Base-by-base conservation (phyloP, 2,113 vertebrate genomes). In the Fregata magnificens region DNA sequence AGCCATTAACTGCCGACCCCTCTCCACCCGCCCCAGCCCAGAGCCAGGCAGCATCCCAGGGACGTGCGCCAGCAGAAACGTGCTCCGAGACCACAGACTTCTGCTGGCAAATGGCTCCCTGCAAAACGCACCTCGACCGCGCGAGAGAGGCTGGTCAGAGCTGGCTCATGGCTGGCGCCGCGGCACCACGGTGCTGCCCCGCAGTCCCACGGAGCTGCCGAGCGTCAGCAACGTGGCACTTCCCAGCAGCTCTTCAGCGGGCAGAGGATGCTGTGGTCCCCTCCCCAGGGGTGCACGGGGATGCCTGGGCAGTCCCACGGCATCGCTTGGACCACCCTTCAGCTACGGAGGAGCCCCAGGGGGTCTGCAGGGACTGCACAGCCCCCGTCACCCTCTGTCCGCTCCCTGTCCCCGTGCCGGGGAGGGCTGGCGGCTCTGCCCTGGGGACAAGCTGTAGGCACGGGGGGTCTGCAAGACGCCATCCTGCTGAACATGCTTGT, bases 401-500 rank as follows among this genome's bases (percentile, higher is more conserved):
- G 28, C 18, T 59, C 56, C 56, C 34, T 14, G 21, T 17, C 8
- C 72, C 62, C 3, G 1, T 24, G 16, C 40, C 19, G 2, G 36
- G 16, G 26, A 28, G 42, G 40, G 79, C 59, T 47, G 94, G 6
- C 3, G 59, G 47, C 80, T n/a, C 65, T 8, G 42, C 3, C 5
- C 17, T 4, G 15, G 44, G 19, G 9, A 36, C 13, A 3, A 3
- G 26, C 29, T 18, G 25, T 20, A 16, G 70, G 20, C 38, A 7
- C 10, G 1, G 58, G 38, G 38, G 38, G 6, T 4, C 16, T 42
- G 66, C 38, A 11, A 6, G n/a, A 2, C 3, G 6, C 32, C 16
- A 0, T 2, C 47, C 38, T 20, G 45, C 66, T 26, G 29, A 3
- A 20, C 1, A 2, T 1, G 7, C 32, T 7, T 3, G 18, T 2